Percentiles rank a stretch among this genome's conserved stretches.
phyloP scores from a whole-genome alignment of 1,140 invertebrate genomes.

The Drosophila prosaltans region DNA sequence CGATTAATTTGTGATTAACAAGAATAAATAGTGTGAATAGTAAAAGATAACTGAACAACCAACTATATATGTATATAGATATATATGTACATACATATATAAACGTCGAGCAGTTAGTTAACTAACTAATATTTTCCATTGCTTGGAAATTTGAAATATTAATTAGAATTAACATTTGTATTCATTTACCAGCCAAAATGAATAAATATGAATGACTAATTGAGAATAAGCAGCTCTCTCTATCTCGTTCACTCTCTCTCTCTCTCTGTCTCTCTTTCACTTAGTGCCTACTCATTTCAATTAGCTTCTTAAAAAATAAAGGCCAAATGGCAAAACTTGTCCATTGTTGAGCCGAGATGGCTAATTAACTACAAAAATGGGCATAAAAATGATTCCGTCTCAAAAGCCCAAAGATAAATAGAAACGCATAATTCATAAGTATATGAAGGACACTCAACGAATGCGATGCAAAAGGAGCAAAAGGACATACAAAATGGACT shows the following conservation, averaged over 20 bases:
- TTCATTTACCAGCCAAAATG: background rate
- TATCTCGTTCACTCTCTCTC: too few species aligned
- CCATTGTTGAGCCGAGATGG: conserved; percentile 15
- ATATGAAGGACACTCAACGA: conserved; percentile 4
- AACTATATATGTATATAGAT: too few species aligned
- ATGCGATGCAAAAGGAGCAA: background rate
- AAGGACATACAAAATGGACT: background rate
- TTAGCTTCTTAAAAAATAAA: conserved; percentile 9
- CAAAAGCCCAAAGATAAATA: conserved; percentile 32
- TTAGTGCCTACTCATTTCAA: conserved; percentile 6
- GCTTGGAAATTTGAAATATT: background rate
- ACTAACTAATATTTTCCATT: too few species aligned
- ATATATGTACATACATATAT: too few species aligned
- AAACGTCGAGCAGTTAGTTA: too few species aligned
- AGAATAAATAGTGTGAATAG: background rate
- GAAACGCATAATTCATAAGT: conserved; percentile 25
- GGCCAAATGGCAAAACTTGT: background rate
- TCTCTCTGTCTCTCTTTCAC: too few species aligned
- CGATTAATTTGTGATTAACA: background rate
- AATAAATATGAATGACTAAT: conserved; percentile 8
- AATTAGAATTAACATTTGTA: background rate
- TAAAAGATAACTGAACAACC: background rate
- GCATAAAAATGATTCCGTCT: conserved; percentile 51
- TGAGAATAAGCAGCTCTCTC: background rate
- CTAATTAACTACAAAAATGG: conserved; percentile 57